Conservation (phyloP, 2,888 invertebrate species). For the Macrosiphum euphorbiae region DNA sequence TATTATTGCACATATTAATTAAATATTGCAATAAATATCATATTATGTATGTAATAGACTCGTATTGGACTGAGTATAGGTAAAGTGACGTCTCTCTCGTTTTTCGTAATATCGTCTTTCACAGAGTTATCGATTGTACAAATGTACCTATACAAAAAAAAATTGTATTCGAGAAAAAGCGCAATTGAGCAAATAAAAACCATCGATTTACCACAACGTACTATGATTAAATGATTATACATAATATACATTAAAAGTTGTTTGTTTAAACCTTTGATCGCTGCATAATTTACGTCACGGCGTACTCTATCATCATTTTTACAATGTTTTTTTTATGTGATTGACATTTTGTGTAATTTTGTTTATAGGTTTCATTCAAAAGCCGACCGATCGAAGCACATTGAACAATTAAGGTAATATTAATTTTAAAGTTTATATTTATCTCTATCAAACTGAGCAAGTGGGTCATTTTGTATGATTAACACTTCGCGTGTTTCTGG, state of each 20-base stretch:
- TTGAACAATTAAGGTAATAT: slow-evolving; percentile 46
- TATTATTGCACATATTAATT: slow-evolving; percentile 17
- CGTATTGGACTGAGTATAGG: neutral
- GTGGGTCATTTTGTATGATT: neutral
- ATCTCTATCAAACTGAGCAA: neutral
- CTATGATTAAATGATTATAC: neutral
- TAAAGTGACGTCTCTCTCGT: neutral
- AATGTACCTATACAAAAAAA: neutral
- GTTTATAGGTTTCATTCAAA: slow-evolving; percentile 48
- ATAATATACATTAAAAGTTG: neutral
- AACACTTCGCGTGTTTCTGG: neutral
- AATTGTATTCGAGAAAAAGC: neutral
- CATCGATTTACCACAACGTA: neutral
- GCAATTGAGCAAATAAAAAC: neutral
- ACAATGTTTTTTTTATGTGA: neutral
- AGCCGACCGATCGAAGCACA: slow-evolving; percentile 22
- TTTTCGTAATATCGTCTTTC: neutral
- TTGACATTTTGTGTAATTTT: neutral
- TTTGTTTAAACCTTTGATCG: neutral
- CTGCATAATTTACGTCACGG: neutral
- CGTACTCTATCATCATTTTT: neutral
- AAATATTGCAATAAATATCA: neutral
- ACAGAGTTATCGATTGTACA: neutral
- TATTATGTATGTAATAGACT: neutral
- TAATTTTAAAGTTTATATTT: neutral